phyloP scores from a whole-genome alignment of 2,888 invertebrate species.

The Campoplex nolae region DNA sequence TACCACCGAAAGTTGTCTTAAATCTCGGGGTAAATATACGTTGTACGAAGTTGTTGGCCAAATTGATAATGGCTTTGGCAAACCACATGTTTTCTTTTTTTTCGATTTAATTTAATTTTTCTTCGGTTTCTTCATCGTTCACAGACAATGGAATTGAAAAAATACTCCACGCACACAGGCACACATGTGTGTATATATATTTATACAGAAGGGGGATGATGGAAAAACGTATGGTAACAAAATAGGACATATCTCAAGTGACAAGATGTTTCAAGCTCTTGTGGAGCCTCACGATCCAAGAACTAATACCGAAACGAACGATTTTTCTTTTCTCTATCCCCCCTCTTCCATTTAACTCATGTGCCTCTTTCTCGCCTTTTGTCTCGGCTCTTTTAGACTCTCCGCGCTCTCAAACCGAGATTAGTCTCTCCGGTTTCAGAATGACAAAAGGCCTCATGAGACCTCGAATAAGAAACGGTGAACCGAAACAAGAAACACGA shows the following conservation, averaged over 20 bases:
- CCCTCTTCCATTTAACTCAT: conserved; percentile 23
- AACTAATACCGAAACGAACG: conserved; percentile 37
- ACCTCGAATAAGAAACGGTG: conserved; percentile 35
- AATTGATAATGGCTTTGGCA: conserved; percentile 45
- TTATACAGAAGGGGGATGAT: neutral
- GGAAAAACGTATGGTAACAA: conserved; percentile 46
- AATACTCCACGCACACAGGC: neutral
- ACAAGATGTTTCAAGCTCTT: conserved; percentile 54
- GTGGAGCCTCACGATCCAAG: conserved; percentile 55
- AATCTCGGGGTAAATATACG: conserved; percentile 47
- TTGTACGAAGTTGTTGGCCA: conserved; percentile 41
- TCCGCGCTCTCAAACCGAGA: conserved; percentile 56
- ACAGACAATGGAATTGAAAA: neutral
- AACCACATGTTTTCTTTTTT: conserved; percentile 65
- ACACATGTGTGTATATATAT: neutral
- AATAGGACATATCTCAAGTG: conserved; percentile 63
- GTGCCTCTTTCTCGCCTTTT: conserved; percentile 32
- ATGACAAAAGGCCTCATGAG: conserved; percentile 65
- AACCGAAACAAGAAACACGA: conserved; percentile 23
- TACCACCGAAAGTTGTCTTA: conserved; percentile 50
- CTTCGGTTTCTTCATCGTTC: neutral
- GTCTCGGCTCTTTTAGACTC: conserved; percentile 60
- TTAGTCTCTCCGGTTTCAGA: conserved; percentile 60
- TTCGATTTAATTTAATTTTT: conserved; percentile 19
- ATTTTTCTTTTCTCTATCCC: conserved; percentile 45